Base-by-base conservation (phyloP, 1,140 invertebrate species). In the Sipha flava region DNA sequence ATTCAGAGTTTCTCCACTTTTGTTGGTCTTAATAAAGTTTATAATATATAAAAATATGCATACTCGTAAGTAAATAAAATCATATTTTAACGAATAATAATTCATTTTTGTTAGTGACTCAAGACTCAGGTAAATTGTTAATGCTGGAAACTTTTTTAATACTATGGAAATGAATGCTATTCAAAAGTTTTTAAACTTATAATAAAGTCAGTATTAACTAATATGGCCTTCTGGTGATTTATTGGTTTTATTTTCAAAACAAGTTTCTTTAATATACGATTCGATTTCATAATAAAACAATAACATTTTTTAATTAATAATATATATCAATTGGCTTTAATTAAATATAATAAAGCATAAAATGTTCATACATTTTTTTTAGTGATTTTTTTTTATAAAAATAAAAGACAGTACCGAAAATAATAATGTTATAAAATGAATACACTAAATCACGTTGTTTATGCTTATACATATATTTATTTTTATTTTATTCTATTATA, bases 31-130 rank as follows among this genome's bases (percentile, higher is more conserved):
- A 52, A 79, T 45, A 68, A 82, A 37, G 54, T 75, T 75, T 75
- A 52, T 34, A 54, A 75, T 70, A 75, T 34, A 75, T 52, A 75
- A 75, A 75, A 75, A 54, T 75, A 73, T 75, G 49, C 45, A 75
- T 75, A n/a, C n/a, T n/a, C n/a, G n/a, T n/a, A 75, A 75, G 54
- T 75, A 75, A 75, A 75, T 75, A 75, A 75, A 75, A 49, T 75
- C 31, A 75, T 75, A 75, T 52, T 75, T 52, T 75, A 75, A 75
- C 70, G 47, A 54, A 75, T 75, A 75, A 52, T 75, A 75, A 75
- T 75, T 75, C 31, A 75, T 52, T 75, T 75, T 75, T 54, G 45
- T 75, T 54, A 47, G 66, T 26, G 64, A 68, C 64, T 68, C 40
- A 21, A 47, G 40, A 70, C 49, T 52, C 47, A 75, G 70, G 70